Evolutionary conservation across 2,888 invertebrate species (phyloP).

Genomic region (Sarcophaga rosellei): DNA sequence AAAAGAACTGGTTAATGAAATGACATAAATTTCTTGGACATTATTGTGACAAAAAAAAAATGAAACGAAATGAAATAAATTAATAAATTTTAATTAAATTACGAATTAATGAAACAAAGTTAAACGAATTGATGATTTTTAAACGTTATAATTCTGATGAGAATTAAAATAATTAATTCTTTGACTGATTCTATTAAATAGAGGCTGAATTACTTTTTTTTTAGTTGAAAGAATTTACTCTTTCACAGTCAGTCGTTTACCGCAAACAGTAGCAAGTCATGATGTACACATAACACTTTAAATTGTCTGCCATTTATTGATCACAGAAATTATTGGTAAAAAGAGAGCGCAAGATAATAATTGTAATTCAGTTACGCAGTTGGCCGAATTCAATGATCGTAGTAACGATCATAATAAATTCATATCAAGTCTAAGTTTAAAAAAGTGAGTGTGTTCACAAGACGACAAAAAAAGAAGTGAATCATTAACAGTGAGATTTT

Average conservation of each 20-base stretch:
- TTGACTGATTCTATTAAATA: too few relatives aligned
- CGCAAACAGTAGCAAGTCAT: constrained; percentile 57
- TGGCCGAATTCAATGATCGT: constrained; percentile 13
- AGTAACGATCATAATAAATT: constrained; percentile 21
- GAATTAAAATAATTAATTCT: too few relatives aligned
- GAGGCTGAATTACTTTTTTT: too few relatives aligned
- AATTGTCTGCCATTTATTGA: constrained; percentile 45
- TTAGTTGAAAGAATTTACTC: neutral
- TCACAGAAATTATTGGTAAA: neutral
- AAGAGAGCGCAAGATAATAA: constrained; percentile 1
- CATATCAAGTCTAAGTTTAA: constrained; percentile 11
- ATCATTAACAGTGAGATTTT: neutral
- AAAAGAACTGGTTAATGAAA: neutral
- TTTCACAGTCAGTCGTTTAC: neutral
- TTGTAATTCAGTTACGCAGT: constrained; percentile 38
- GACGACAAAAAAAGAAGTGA: neutral
- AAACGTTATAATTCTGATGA: neutral
- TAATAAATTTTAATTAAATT: constrained; percentile 11
- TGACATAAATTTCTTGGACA: constrained; percentile 25
- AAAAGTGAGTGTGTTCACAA: neutral
- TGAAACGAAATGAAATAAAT: neutral
- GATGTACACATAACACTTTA: constrained; percentile 49
- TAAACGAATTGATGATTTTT: neutral
- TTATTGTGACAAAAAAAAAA: neutral
- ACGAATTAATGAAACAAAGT: neutral